Base-by-base conservation (phyloP, 2,797 vertebrate species). In the Pseudocheirus occidentalis region DNA sequence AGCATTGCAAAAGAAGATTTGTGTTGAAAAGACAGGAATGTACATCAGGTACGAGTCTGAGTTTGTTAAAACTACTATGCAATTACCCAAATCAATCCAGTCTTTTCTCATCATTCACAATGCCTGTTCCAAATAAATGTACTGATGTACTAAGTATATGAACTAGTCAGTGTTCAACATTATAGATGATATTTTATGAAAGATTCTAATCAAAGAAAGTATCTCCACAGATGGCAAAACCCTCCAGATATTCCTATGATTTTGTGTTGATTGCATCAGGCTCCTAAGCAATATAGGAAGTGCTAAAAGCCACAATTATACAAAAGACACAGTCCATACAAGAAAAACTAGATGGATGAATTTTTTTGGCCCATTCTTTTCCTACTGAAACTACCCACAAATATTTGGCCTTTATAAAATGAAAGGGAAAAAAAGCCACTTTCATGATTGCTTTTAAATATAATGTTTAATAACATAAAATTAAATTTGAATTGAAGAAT, bases 381-480 rank as follows among this genome's bases (percentile, higher is more conserved):
- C n/a, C 28, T 94, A 46, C 55, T 90, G 4, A 93, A 93, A 57
- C 21, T 91, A 91, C 54, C 93, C 66, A 93, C 13, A 66, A 94
- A 96, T 93, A 56, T 90, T 31, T 91, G 24, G 5, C 62, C 58
- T 55, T 10, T 90, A 34, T 5, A 95, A 95, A 95, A 81, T 73
- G 11, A 92, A 73, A 46, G 52, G 9, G 0, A 13, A 94, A 91
- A 90, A 50, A 92, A 96, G n/a, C 54, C 91, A 28, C 1, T 14
- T 92, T 90, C 93, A 56, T 92, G 46, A 1, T 90, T 96, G 62
- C 97, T 97, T 97, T 90, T 96, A 93, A 95, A 96, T 92, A 96
- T 95, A 91, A 5, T 56, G 93, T 94, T 93, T 92, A 91, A 92
- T 90, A 93, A 5, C 24, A 40, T 81, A 57, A 92, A 95, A 92